phyloP scores from a whole-genome alignment of 2,888 invertebrate genomes.

The Ectemnius lituratus region DNA sequence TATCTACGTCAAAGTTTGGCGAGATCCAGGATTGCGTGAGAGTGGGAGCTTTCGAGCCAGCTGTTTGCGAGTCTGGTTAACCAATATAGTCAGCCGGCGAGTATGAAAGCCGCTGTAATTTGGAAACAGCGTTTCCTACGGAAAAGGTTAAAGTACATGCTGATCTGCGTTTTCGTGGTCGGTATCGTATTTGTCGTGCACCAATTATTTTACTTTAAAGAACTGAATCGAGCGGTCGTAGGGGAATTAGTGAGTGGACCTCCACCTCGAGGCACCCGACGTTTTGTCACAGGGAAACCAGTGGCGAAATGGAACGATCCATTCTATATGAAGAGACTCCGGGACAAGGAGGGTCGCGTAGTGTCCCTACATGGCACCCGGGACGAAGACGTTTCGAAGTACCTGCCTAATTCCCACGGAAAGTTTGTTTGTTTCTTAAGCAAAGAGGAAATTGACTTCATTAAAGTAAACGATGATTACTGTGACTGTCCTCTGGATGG shows the following conservation, averaged over 20 bases:
- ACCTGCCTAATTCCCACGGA: slow-evolving; percentile 77
- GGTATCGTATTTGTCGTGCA: slow-evolving; percentile 75
- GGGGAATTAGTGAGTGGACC: slow-evolving; percentile 51
- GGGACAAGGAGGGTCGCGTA: slow-evolving; percentile 52
- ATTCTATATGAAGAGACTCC: slow-evolving; percentile 59
- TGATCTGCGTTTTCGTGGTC: slow-evolving; percentile 74
- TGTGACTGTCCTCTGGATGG: slow-evolving; percentile 90
- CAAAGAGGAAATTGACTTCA: slow-evolving; percentile 79
- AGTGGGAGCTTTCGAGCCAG: slow-evolving; percentile 10
- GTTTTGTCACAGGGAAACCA: slow-evolving; percentile 30
- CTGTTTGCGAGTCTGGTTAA: too few species aligned
- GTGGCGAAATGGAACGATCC: slow-evolving; percentile 58
- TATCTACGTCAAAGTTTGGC: too few species aligned
- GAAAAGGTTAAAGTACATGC: slow-evolving; percentile 76
- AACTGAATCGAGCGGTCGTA: slow-evolving; percentile 63
- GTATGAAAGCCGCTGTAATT: slow-evolving; percentile 55
- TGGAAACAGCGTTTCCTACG: slow-evolving; percentile 55
- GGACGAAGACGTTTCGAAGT: slow-evolving; percentile 76
- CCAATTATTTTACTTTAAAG: slow-evolving; percentile 77
- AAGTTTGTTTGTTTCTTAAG: slow-evolving; percentile 78
- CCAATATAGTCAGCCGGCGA: slow-evolving; percentile 18
- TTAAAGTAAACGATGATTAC: slow-evolving; percentile 88
- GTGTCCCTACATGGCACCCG: slow-evolving; percentile 75
- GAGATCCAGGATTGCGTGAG: background rate
- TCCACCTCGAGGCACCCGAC: slow-evolving; percentile 35